These are phyloP conservation scores for Phrynocephalus versicolor DNA, from an alignment of 2,113 vertebrate genomes.

Conservation along the genomic window DNA sequence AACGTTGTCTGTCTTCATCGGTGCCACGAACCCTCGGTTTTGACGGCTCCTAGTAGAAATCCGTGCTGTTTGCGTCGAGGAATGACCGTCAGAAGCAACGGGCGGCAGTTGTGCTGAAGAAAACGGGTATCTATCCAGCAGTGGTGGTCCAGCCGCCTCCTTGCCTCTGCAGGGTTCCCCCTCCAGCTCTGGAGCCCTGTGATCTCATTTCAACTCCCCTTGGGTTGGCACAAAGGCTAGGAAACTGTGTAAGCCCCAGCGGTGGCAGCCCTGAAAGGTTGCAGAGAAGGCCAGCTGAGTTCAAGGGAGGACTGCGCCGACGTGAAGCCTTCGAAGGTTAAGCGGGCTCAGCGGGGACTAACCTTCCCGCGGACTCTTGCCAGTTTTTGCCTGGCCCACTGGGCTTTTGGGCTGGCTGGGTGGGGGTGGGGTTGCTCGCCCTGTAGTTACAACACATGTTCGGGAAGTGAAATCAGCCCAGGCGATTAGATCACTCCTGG, in stretches of 20 bases:
- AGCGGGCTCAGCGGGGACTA: not conserved
- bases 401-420: no score
- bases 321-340: not conserved
- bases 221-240: not conserved
- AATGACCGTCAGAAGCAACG: no score
- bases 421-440: not conserved
- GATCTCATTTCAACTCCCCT: not conserved
- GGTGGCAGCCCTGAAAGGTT: not conserved
- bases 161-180: no score
- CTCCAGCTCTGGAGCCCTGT: no score
- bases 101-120: no score
- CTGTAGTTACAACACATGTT: not conserved
- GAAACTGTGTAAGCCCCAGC: not conserved
- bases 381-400: no score
- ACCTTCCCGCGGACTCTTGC: slow-evolving; percentile 17
- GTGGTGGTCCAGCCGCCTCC: no score
- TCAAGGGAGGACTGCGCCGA: not conserved
- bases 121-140: no score
- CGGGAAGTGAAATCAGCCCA: slow-evolving; percentile 55
- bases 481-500: slow-evolving; percentile 56
- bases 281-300: not conserved
- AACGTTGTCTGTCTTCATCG: not conserved
- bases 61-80: not conserved
- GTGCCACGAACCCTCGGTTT: no score
- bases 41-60: not conserved